Conservation (phyloP, 1,140 invertebrate species). For the Pseudomyrmex cubaensis region DNA sequence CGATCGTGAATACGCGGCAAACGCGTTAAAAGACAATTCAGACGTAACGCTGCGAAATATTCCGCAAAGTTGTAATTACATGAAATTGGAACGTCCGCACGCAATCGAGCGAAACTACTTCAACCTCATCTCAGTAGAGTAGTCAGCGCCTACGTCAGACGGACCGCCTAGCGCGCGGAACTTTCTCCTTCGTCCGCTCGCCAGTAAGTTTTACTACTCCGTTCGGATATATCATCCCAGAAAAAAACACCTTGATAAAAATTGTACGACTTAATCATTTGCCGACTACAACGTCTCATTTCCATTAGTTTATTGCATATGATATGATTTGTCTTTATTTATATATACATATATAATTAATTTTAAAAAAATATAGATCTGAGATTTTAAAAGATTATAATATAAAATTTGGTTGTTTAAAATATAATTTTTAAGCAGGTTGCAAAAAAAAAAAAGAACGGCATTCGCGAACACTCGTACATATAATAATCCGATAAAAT, state of each 20-base stretch:
- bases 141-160: slow-evolving; percentile 33
- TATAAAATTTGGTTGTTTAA: background rate
- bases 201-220: background rate
- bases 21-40: slow-evolving; percentile 9
- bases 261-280: slow-evolving; percentile 3
- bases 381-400: slow-evolving; percentile 14
- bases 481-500: slow-evolving; percentile 15
- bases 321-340: no score
- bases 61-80: slow-evolving; percentile 19
- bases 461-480: background rate
- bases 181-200: slow-evolving; percentile 9
- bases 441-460: background rate
- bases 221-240: background rate
- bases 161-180: background rate
- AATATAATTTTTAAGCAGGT: background rate
- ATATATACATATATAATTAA: background rate
- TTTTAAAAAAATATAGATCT: background rate
- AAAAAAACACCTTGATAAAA: background rate
- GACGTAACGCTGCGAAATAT: background rate
- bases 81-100: slow-evolving; percentile 13
- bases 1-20: background rate
- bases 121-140: background rate
- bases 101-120: slow-evolving; percentile 21
- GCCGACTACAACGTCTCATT: background rate
- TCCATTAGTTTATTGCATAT: background rate